Conservation (phyloP, 2,113 vertebrate species). For the Tretioscincus oriximinensis region DNA sequence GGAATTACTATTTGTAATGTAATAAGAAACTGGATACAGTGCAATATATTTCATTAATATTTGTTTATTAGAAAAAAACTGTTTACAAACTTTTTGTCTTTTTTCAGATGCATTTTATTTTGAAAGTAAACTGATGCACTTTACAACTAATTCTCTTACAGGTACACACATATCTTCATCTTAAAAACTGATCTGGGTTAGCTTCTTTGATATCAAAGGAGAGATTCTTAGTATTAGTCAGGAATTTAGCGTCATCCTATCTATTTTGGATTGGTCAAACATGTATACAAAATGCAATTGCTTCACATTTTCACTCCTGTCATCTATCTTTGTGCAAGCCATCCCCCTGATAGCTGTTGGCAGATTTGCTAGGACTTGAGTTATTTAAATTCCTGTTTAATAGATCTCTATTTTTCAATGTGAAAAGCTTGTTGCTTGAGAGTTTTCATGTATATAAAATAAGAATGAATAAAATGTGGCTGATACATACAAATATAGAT, state of each 20-base stretch:
- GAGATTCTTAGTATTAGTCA: conserved; percentile 35
- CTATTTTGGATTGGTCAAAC: conserved; percentile 49
- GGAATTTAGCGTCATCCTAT: conserved; percentile 56
- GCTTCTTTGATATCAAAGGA: not conserved
- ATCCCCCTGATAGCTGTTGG: conserved; percentile 33
- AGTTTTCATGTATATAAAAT: not conserved
- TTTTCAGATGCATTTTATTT: conserved; percentile 69
- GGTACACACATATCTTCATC: conserved; percentile 57
- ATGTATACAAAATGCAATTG: conserved; percentile 51
- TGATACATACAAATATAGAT: too few species aligned
- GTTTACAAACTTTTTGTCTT: conserved; percentile 74
- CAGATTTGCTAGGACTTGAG: not conserved
- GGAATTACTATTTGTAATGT: too few species aligned
- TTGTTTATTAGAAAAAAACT: conserved; percentile 52
- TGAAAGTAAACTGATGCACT: conserved; percentile 59
- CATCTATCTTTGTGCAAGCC: conserved; percentile 6
- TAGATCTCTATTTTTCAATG: not conserved
- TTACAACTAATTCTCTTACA: not conserved
- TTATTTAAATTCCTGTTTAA: not conserved
- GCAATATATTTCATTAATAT: not conserved
- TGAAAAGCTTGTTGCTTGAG: not conserved
- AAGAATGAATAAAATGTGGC: not conserved
- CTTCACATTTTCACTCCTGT: conserved; percentile 41
- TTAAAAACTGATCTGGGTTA: conserved; percentile 19
- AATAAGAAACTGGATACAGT: too few species aligned